Percentiles rank a stretch among this genome's conserved stretches.
Evolutionary conservation across 1,140 invertebrate species (phyloP).

Genomic region (Tetragonula clypearis): DNA sequence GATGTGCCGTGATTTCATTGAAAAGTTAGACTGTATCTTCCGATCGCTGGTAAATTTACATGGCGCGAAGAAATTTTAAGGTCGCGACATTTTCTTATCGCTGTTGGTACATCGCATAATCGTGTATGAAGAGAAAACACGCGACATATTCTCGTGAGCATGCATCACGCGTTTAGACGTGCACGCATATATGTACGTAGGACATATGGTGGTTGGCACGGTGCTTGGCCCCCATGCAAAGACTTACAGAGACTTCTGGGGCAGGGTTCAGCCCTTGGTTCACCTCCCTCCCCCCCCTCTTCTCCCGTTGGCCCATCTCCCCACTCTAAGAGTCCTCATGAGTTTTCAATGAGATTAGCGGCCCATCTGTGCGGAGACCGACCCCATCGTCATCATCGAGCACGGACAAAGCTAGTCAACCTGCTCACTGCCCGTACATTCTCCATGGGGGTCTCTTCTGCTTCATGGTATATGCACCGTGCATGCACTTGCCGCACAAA

Average conservation of each 20-base stretch:
- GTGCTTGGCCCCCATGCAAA: slow-evolving; percentile 72
- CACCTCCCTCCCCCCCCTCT: slow-evolving; percentile 39
- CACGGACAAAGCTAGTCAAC: slow-evolving; percentile 80
- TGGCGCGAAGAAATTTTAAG: not conserved
- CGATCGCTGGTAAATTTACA: not conserved
- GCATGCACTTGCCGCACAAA: slow-evolving; percentile 75
- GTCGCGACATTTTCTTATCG: not conserved
- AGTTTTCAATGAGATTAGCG: slow-evolving; percentile 83
- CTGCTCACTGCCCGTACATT: slow-evolving; percentile 75
- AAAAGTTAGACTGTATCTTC: not conserved
- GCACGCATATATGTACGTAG: slow-evolving; percentile 78
- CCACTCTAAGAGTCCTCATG: slow-evolving; percentile 79
- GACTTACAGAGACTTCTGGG: slow-evolving; percentile 64
- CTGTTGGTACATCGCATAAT: not conserved
- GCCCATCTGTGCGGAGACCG: slow-evolving; percentile 80
- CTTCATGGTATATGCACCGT: slow-evolving; percentile 59
- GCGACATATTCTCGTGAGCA: slow-evolving; percentile 58
- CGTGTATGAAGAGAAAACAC: slow-evolving; percentile 36
- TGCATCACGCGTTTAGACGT: slow-evolving; percentile 50
- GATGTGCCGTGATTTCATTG: too few species aligned
- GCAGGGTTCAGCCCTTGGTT: slow-evolving; percentile 60
- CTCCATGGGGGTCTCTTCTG: slow-evolving; percentile 69
- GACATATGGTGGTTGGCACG: slow-evolving; percentile 82
- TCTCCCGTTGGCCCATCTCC: slow-evolving; percentile 47
- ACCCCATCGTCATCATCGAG: slow-evolving; percentile 78